Evolutionary conservation across 2,797 vertebrate genomes (phyloP).

Genomic region (Pantherophis vulpinus): DNA sequence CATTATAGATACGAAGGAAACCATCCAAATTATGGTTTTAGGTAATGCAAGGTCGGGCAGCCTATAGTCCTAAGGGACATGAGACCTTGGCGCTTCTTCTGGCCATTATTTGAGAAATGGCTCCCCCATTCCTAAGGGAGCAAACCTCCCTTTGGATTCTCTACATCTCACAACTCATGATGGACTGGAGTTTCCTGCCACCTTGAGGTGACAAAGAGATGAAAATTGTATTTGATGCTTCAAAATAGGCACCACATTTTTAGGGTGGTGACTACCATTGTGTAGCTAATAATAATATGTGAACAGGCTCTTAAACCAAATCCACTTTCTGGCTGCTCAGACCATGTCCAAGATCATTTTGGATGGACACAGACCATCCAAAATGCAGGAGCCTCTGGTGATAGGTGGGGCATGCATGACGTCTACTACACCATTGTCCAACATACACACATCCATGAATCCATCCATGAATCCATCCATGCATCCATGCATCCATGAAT

Average conservation of each 20-base stretch:
- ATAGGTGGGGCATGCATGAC: too few species aligned
- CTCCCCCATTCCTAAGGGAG: not conserved
- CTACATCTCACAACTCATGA: not conserved
- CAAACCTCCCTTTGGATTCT: not conserved
- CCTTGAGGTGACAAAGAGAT: not conserved
- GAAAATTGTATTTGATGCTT: not conserved
- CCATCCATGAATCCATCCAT: too few species aligned
- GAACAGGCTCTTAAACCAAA: not conserved
- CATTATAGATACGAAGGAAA: not conserved
- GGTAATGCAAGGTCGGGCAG: not conserved
- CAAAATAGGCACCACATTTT: not conserved
- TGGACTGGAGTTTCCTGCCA: not conserved
- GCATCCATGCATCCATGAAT: not conserved
- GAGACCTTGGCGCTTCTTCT: not conserved
- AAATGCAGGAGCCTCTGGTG: not conserved
- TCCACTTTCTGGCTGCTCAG: not conserved
- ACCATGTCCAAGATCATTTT: not conserved
- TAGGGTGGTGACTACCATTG: not conserved
- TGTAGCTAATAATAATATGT: not conserved
- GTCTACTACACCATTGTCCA: not conserved
- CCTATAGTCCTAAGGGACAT: not conserved
- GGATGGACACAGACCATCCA: not conserved
- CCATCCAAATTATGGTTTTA: not conserved
- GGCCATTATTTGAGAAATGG: not conserved
- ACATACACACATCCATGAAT: not conserved